Base-by-base conservation (phyloP, 2,888 invertebrate genomes). In the Cremastobaeus sp. region DNA sequence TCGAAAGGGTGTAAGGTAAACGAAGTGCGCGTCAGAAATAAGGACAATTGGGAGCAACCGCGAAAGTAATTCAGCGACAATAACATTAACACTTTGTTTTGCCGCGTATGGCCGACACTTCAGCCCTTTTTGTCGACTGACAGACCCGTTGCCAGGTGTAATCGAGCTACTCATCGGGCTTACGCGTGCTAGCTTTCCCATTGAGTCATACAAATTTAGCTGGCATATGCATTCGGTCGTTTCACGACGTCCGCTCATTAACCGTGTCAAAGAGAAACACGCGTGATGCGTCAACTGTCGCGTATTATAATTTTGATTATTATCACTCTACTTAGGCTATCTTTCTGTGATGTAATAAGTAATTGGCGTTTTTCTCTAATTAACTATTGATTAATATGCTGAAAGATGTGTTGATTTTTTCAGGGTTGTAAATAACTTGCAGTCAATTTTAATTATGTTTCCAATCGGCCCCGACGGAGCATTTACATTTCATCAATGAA, bases 181-280 rank as follows among this genome's bases (percentile, higher is more conserved):
- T 59, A 54, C 77, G 77, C 72, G 76, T 77, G 68, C 77, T 77
- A 78, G 74, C 74, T 77, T 81, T 80, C 78, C 74, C 79, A 81
- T 79, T 81, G 79, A 81, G 76, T 80, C 78, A 79, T 75, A 69
- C 64, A 47, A 57, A 68, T 65, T 64, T 60, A 18, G 59, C 62
- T 50, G 68, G 69, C 77, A 71, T 76, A 68, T 74, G 69, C 60
- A 75, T 64, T 43, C 37, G 52, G 37, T 64, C 30, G 52, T 52
- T 52, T 64, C 77, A 68, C 45, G 64, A 43, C 64, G 57, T 50
- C 50, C 54, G 66, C 76, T 77, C 76, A 73, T 78, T 76, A 77
- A 76, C 72, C 77, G 74, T 68, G 78, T 77, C 77, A 76, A 76
- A 78, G 64, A 72, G 62, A 68, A 68, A 50, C 57, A 71, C 60